Evolutionary conservation across 2,888 invertebrate species (phyloP), one percentile per base, ranked within the genome.

Genomic region (Brachyptera putata): DNA sequence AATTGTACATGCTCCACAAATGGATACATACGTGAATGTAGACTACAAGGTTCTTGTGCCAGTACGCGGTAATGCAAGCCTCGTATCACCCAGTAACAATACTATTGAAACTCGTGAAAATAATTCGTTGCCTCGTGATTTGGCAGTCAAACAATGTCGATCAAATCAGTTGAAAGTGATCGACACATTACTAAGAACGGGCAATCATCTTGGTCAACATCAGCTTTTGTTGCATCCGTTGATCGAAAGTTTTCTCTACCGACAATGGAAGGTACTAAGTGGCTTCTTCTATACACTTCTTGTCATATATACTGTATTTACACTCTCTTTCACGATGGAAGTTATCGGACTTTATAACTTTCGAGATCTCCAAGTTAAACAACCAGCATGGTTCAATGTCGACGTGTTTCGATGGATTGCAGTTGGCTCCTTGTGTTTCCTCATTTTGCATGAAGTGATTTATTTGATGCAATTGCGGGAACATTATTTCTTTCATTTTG

Each of bases 201-300:
- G 80, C 1, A 79, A 79, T 55, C 73, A 79, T 69, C 73, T 76
- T 56, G 73, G 76, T 0, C 78, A 80, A 61, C 76, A 75, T 60
- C 73, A 71, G 36, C 67, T 81, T 2, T 70, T 83, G 0, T 75
- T 81, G 1, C 82, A 83, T 70, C 82, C 82, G 0, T 69, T 81
- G 49, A 34, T 53, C 36, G 53, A 53, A 36, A 53, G 53, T 18
- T 53, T 53, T 36, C 21, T 53, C 3, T 22, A 74, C 62, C 68
- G 81, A 1, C 82, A 82, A 71, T 83, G 82, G 82, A 77, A 76
- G 58, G 79, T 77, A 2, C 68, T 81, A 11, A 68, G 79, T 41
- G 76, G 77, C 30, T 80, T 81, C 67, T 82, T 81, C 68, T 80
- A 79, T 61, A 73, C 75, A 1, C 78, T 80, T 7, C 75, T 82